Evolutionary conservation across 2,888 invertebrate species (phyloP).

Genomic region (Thera britannica): DNA sequence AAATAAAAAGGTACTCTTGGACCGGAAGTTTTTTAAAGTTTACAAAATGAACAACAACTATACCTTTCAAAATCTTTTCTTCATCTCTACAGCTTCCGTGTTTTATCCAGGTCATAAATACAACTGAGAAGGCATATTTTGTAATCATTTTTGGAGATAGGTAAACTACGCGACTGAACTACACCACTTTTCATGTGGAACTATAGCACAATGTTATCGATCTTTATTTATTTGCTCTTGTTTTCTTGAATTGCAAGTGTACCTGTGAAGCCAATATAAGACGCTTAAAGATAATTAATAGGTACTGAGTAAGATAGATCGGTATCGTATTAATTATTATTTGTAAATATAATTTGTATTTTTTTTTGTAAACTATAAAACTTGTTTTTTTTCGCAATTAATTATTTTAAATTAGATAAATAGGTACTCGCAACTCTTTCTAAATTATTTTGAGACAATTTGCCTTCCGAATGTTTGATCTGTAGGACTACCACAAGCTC

Average conservation of each 20-base stretch:
- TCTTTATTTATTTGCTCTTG: constrained; percentile 35
- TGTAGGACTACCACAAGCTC: too few species aligned
- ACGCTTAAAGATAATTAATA: too few species aligned
- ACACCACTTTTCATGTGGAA: constrained; percentile 41
- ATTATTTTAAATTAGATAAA: too few species aligned
- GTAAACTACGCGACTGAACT: constrained; percentile 49
- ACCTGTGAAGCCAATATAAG: background rate
- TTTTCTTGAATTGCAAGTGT: constrained; percentile 9
- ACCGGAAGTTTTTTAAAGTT: constrained; percentile 1
- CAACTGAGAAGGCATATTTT: constrained; percentile 43
- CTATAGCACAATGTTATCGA: constrained; percentile 50
- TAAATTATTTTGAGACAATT: too few species aligned
- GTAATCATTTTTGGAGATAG: constrained; percentile 45
- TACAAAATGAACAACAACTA: constrained; percentile 12
- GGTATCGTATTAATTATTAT: too few species aligned
- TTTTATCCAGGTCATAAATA: constrained; percentile 46
- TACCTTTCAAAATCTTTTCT: constrained; percentile 79
- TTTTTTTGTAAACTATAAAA: too few species aligned
- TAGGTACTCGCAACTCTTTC: too few species aligned
- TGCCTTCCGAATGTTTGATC: too few species aligned
- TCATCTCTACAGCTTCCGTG: constrained; percentile 66
- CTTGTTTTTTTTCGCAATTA: too few species aligned
- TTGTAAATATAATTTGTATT: too few species aligned
- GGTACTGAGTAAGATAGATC: background rate
- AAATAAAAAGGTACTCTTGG: too few species aligned